Conservation (phyloP, 2,797 vertebrate genomes). For the Hozukius guyotensis region DNA sequence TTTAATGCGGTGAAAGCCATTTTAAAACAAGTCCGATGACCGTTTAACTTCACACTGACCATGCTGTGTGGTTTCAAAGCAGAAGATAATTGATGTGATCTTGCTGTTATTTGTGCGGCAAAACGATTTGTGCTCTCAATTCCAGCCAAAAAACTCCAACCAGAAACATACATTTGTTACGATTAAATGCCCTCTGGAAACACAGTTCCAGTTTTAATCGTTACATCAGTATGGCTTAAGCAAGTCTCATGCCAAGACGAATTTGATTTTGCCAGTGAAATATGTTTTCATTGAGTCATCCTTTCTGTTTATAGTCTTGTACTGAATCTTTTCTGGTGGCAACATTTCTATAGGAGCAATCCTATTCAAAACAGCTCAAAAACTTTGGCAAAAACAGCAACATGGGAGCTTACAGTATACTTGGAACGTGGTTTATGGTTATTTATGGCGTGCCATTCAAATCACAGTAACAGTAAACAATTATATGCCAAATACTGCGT, state of each 20-base stretch:
- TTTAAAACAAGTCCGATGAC: not conserved
- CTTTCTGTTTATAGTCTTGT: constrained; percentile 31
- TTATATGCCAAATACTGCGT: constrained; percentile 62
- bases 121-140: constrained; percentile 9
- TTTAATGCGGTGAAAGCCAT: constrained; percentile 8
- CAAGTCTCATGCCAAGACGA: constrained; percentile 8
- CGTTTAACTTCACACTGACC: not conserved
- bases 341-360: constrained; percentile 19
- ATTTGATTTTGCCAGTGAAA: constrained; percentile 27
- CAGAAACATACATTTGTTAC: constrained; percentile 12
- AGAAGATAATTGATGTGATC: not conserved
- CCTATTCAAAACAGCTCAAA: constrained; percentile 31
- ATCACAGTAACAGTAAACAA: constrained; percentile 50
- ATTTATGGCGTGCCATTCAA: constrained; percentile 62
- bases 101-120: not conserved
- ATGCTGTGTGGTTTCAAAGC: not conserved
- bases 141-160: constrained; percentile 2
- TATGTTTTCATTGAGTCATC: constrained; percentile 36
- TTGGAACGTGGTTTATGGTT: constrained; percentile 55
- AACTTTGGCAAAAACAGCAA: constrained; percentile 46
- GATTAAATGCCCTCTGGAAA: constrained; percentile 25
- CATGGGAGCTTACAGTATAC: constrained; percentile 24
- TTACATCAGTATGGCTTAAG: constrained; percentile 17
- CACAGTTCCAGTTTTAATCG: constrained; percentile 12
- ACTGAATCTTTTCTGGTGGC: constrained; percentile 29